Percentiles rank a stretch among this genome's conserved stretches.
Evolutionary conservation across 2,888 invertebrate species (phyloP).

Genomic region (Mechanitis messenoides): DNA sequence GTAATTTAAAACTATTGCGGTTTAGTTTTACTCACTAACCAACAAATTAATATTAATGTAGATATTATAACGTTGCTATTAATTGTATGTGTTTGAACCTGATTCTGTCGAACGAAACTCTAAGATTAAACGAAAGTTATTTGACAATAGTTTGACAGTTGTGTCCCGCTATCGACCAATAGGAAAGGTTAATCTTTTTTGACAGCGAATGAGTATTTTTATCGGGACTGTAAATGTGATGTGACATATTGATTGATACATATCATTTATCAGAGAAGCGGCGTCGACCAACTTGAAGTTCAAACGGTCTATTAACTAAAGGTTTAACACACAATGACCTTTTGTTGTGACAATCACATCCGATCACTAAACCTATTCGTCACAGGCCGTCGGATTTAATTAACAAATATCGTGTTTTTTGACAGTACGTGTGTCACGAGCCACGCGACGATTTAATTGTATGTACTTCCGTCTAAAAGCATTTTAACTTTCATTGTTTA

Average conservation of each 20-base stretch:
- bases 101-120: too few relatives aligned
- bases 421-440: conserved; percentile 23
- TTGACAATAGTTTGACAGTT: background rate
- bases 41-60: background rate
- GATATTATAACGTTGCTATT: too few relatives aligned
- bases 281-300: too few relatives aligned
- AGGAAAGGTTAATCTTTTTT: too few relatives aligned
- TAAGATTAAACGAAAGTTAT: too few relatives aligned
- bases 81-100: too few relatives aligned
- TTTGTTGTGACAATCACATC: background rate
- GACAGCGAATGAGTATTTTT: too few relatives aligned
- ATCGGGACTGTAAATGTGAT: background rate
- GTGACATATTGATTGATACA: background rate
- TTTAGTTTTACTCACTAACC: background rate
- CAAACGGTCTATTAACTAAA: background rate
- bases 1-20: conserved; percentile 1
- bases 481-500: conserved; percentile 32
- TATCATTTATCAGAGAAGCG: too few relatives aligned
- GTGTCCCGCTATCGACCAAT: too few relatives aligned
- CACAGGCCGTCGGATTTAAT: background rate
- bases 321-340: conserved; percentile 1
- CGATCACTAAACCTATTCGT: conserved; percentile 5
- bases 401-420: conserved; percentile 4
- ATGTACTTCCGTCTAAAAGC: conserved; percentile 32
- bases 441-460: conserved; percentile 33